Base-by-base conservation (phyloP, 2,888 invertebrate genomes). In the Cistogaster globosa region DNA sequence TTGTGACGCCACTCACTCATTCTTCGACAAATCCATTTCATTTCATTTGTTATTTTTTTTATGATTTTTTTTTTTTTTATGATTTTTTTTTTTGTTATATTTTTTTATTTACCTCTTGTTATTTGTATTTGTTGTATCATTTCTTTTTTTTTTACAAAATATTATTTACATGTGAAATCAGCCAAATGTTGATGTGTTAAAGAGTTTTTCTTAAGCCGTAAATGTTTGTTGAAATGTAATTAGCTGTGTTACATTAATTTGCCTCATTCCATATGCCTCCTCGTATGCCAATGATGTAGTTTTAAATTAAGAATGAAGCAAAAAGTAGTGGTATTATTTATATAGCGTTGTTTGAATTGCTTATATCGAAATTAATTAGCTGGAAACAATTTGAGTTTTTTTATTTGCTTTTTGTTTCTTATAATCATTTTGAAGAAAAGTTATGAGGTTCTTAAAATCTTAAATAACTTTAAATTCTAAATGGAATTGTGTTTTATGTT, bases 1-100 rank as follows among this genome's bases (percentile, higher is more conserved):
- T 77, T 84, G 79, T 83, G 86, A 84, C 84, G 86, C 84, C 84
- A 86, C 51, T 80, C 69, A 74, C 36, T 83, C 74, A 80, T 53
- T 77, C 51, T 58, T 72, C 80, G 86, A 85, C 82, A 71, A 79
- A 78, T 85, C 65, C 63, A 85, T 69, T 74, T 68, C 81, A 69
- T 45, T 38, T 38, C 1, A 38, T 9, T 38, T 38, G 1, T 5
- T n/a, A n/a, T n/a, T n/a, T n/a, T n/a, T n/a, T n/a, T n/a, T 26
- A 2, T 26, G 26, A 26, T 26, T 26, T 26, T 26, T 26, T 26
- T 26, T 26, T 80, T 32, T 12, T n/a, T n/a, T 26, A 2, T 26
- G 26, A 26, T 26, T 26, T 26, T 26, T 26, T 26, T 26, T 26
- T 80, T 32, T 12, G 38, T n/a, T 20, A 26, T 69, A 45, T 26